A percentile compares a stretch with the other conserved stretches of the same genome.
phyloP scores from a whole-genome alignment of 2,888 invertebrate species.

The Parascotia fuliginaria region DNA sequence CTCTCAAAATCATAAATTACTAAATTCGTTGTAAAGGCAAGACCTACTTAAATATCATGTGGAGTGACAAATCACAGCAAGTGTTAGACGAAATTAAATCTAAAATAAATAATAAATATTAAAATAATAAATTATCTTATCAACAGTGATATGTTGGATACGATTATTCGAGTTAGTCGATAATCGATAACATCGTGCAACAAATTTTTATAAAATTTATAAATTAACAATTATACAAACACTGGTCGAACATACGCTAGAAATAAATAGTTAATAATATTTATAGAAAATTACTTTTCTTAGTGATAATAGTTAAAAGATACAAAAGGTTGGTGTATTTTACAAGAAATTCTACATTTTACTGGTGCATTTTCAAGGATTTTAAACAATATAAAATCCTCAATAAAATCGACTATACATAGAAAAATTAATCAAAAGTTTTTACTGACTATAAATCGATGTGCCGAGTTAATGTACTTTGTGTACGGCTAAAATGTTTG shows the following conservation, averaged over 20 bases:
- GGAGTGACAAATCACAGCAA: constrained; percentile 63
- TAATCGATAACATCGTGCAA: constrained; percentile 41
- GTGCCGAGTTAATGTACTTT: no score
- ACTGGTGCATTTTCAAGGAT: no score
- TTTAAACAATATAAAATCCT: background rate
- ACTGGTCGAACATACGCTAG: constrained; percentile 33
- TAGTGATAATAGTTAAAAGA: constrained; percentile 17
- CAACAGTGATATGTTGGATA: constrained; percentile 67
- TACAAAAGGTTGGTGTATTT: constrained; percentile 12
- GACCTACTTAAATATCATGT: constrained; percentile 52
- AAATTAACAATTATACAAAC: constrained; percentile 41
- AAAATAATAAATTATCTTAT: constrained; percentile 55
- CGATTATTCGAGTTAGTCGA: constrained; percentile 50
- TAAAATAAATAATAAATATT: constrained; percentile 62
- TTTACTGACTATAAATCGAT: no score
- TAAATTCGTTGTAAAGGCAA: constrained; percentile 81
- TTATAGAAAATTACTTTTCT: constrained; percentile 22
- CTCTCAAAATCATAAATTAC: constrained; percentile 44
- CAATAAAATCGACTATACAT: background rate
- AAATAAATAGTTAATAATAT: constrained; percentile 35
- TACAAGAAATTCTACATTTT: background rate
- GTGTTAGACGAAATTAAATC: constrained; percentile 49
- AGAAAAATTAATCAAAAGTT: no score
- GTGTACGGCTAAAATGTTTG: no score
- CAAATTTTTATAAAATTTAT: constrained; percentile 34